Evolutionary conservation across 2,888 invertebrate species (phyloP).

Genomic region (Erebia ligea): DNA sequence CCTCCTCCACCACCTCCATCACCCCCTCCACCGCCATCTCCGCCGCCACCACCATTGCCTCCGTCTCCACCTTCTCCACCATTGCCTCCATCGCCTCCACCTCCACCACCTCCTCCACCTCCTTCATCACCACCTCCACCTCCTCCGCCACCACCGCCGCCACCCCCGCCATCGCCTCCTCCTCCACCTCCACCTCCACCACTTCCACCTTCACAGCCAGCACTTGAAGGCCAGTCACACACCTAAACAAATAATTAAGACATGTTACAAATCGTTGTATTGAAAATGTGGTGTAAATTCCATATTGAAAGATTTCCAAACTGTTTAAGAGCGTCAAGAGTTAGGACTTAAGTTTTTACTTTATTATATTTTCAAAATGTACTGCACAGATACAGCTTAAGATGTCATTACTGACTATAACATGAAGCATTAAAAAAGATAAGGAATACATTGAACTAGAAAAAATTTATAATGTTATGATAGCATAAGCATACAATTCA

Average conservation of each 20-base stretch:
- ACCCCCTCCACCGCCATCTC: constrained; percentile 24
- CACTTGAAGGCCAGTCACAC: constrained; percentile 15
- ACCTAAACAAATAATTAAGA: not conserved
- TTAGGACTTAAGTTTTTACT: too few relatives aligned
- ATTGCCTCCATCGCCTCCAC: constrained; percentile 2
- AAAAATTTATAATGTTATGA: too few relatives aligned
- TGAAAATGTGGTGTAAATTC: too few relatives aligned
- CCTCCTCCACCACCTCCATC: constrained; percentile 26
- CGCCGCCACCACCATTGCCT: constrained; percentile 31
- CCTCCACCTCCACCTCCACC: constrained; percentile 3
- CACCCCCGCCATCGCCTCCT: constrained; percentile 18
- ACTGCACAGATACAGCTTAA: too few relatives aligned
- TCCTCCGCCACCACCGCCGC: not conserved
- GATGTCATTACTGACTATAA: too few relatives aligned
- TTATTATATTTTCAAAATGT: too few relatives aligned
- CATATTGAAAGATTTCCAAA: too few relatives aligned
- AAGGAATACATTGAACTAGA: too few relatives aligned
- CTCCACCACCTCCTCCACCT: not conserved
- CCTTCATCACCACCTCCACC: not conserved
- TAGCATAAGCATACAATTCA: too few relatives aligned
- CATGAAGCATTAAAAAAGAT: too few relatives aligned
- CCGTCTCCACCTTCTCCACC: not conserved
- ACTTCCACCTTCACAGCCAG: constrained; percentile 10
- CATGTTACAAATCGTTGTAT: not conserved
- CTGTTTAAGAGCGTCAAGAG: too few relatives aligned